Evolutionary conservation across 2,797 vertebrate genomes (phyloP).

Genomic region (Sphaeramia orbicularis): DNA sequence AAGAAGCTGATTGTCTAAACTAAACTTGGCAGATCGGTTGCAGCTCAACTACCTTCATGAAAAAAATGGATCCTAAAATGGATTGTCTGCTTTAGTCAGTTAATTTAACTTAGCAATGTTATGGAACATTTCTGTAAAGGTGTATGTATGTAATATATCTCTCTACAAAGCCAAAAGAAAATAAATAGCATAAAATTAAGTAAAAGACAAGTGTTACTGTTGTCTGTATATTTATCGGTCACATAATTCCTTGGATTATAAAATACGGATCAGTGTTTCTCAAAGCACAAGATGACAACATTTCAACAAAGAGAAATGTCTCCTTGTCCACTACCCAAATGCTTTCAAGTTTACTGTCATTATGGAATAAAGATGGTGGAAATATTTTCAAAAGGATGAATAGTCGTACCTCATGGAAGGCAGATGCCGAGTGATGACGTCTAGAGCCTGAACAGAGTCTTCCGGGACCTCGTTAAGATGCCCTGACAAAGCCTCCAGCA

Average conservation of each 20-base stretch:
- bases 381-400: neutral
- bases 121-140: neutral
- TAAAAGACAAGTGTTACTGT: neutral
- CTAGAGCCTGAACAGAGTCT: slow-evolving; percentile 97
- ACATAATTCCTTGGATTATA: no score
- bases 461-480: slow-evolving; percentile 97
- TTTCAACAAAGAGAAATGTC: slow-evolving; percentile 15
- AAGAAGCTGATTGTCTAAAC: no score
- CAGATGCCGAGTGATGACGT: slow-evolving; percentile 97
- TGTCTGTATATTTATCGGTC: no score
- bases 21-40: no score
- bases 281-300: slow-evolving; percentile 26
- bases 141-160: neutral
- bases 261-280: no score
- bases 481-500: slow-evolving; percentile 95
- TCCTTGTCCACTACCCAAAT: no score
- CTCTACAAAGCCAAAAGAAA: neutral
- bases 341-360: no score
- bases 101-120: no score
- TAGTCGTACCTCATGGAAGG: slow-evolving; percentile 95
- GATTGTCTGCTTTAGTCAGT: no score
- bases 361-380: no score
- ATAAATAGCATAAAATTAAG: slow-evolving; percentile 29
- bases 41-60: no score
- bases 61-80: no score